These are phyloP conservation scores for Atherinosoma microstoma DNA, from an alignment of 2,797 vertebrate species.

Conservation along the genomic window DNA sequence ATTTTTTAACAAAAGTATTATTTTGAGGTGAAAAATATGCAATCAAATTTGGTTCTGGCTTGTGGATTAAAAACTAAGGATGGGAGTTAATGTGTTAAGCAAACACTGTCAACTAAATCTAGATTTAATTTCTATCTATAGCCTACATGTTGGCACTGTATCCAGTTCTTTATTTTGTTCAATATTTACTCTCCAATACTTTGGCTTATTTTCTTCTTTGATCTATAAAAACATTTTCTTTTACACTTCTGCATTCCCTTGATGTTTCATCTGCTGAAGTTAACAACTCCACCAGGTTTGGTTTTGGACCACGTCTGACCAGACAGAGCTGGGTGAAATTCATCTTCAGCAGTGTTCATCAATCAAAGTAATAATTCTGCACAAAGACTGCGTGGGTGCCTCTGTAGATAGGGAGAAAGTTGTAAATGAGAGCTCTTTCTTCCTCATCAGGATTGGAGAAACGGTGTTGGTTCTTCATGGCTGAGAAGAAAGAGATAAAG, in stretches of 20 bases:
- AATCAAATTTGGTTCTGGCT: neutral
- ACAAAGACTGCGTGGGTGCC: slow-evolving; percentile 43
- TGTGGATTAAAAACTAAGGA: neutral
- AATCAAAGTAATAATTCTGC: slow-evolving; percentile 74
- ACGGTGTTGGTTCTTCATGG: slow-evolving; percentile 67
- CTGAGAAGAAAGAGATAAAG: slow-evolving; percentile 31
- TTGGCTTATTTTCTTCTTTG: neutral
- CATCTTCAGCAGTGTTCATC: neutral
- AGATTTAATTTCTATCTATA: neutral
- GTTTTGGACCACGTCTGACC: neutral
- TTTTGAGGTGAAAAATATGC: neutral
- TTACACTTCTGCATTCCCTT: neutral
- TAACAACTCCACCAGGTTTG: neutral
- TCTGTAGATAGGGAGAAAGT: slow-evolving; percentile 55
- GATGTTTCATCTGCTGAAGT: neutral
- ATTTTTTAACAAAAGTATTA: too few relatives aligned
- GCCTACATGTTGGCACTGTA: neutral
- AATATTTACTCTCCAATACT: neutral
- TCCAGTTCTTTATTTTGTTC: neutral
- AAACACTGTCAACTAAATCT: neutral
- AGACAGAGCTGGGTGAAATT: neutral
- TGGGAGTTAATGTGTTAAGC: neutral
- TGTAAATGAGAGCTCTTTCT: slow-evolving; percentile 72
- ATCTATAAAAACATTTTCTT: neutral
- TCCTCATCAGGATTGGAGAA: slow-evolving; percentile 65